These are phyloP conservation scores for Himalopsyche phryganea DNA, from an alignment of 1,140 invertebrate genomes.

Conservation along the genomic window DNA sequence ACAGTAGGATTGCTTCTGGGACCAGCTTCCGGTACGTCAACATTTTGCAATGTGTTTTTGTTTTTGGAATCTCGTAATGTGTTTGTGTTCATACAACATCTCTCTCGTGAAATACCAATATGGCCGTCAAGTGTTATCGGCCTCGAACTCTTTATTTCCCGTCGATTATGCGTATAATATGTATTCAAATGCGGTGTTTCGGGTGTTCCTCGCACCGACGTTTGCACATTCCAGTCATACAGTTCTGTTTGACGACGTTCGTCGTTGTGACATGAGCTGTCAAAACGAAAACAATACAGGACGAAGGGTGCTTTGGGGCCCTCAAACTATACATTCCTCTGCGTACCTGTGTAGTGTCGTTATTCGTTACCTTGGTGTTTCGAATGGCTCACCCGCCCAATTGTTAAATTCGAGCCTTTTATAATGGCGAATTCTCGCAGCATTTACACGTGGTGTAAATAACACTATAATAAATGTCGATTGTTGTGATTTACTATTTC, in stretches of 20 bases:
- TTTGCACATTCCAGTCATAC: slow-evolving; percentile 8
- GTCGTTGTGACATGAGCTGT: slow-evolving; percentile 19
- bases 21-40: slow-evolving; percentile 28
- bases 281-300: slow-evolving; percentile 20
- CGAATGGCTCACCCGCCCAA: no score
- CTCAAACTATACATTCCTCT: slow-evolving; percentile 8
- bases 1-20: slow-evolving; percentile 26
- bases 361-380: background rate
- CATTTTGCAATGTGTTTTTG: slow-evolving; percentile 29
- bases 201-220: background rate
- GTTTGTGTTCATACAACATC: slow-evolving; percentile 29
- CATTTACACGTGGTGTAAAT: no score
- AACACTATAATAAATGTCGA: no score
- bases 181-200: background rate
- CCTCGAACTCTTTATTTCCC: slow-evolving; percentile 21
- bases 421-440: no score
- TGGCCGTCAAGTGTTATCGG: slow-evolving; percentile 25
- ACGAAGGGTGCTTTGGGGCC: background rate
- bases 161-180: slow-evolving; percentile 4
- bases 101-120: slow-evolving; percentile 23
- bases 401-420: no score
- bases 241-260: slow-evolving; percentile 10
- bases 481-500: no score
- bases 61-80: slow-evolving; percentile 28
- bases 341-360: slow-evolving; percentile 6